Base-by-base conservation (phyloP, 2,888 invertebrate genomes). In the Hirtodrosophila trivittata region DNA sequence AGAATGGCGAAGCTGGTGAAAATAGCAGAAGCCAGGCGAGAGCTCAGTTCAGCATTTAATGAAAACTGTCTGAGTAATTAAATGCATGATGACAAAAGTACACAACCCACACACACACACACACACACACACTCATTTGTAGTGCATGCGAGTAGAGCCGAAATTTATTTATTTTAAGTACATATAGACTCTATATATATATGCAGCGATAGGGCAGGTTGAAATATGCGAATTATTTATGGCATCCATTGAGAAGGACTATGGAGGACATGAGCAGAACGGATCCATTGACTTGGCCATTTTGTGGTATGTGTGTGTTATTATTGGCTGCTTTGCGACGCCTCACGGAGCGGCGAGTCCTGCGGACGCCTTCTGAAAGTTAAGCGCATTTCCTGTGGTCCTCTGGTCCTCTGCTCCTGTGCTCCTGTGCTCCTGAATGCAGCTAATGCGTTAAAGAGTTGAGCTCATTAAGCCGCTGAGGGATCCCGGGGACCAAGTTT, bases 391-490 rank as follows among this genome's bases (percentile, higher is more conserved):
- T 55, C 14, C n/a, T 18, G 18, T n/a, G n/a, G n/a, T n/a, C n/a
- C n/a, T n/a, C n/a, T n/a, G n/a, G n/a, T n/a, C n/a, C n/a, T 3
- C 21, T 26, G 47, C 35, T 8, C 35, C 51, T 18, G 18, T 25
- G 47, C 50, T 30, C n/a, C n/a, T n/a, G n/a, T 25, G 43, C 21
- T 32, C 33, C 26, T 5, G 42, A 12, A 13, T 72, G 59, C 72
- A 56, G 72, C 84, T 83, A 86, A 86, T 86, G 86, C 80, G 86
- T 80, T 83, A 72, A 83, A 76, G 76, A 83, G 84, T 57, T 75
- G 62, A 57, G 58, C 78, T 78, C 78, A 85, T 85, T 85, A 83
- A 39, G 77, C 35, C 50, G 30, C 50, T 32, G 8, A 39, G 54
- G 30, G 39, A 52, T 49, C 21, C 25, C 8, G 30, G 38, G 39